phyloP scores from a whole-genome alignment of 2,888 invertebrate genomes.

The Dromius quadrimaculatus region DNA sequence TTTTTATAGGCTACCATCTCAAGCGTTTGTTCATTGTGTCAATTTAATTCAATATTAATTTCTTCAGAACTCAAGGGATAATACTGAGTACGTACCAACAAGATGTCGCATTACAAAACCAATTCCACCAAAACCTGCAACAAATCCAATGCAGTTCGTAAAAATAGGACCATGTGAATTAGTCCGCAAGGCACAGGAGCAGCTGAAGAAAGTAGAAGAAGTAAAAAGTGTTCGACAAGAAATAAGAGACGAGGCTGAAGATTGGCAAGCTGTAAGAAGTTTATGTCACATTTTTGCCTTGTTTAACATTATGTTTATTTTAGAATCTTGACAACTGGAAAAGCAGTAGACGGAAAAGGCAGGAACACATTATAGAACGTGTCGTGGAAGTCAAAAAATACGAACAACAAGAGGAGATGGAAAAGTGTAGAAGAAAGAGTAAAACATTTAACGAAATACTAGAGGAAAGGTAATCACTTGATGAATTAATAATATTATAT shows the following conservation, averaged over 20 bases:
- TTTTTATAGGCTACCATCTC: too few species aligned
- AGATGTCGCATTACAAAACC: constrained; percentile 75
- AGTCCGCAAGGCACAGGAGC: constrained; percentile 86
- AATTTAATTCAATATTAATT: too few species aligned
- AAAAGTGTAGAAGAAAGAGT: constrained; percentile 80
- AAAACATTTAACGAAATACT: constrained; percentile 97
- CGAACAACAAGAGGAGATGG: constrained; percentile 82
- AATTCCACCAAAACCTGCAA: constrained; percentile 85
- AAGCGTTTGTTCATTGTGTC: too few species aligned
- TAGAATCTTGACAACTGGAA: constrained; percentile 96
- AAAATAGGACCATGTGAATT: constrained; percentile 90
- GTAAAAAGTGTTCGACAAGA: constrained; percentile 86
- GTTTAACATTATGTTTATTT: constrained; percentile 55
- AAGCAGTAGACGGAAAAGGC: constrained; percentile 90
- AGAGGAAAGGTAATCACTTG: constrained; percentile 89
- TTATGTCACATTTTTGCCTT: constrained; percentile 48
- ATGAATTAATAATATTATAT: too few species aligned
- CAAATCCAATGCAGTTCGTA: constrained; percentile 90
- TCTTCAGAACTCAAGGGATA: constrained; percentile 54
- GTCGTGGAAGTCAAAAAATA: constrained; percentile 90
- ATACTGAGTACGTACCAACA: constrained; percentile 66
- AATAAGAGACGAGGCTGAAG: constrained; percentile 85
- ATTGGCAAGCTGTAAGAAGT: constrained; percentile 93
- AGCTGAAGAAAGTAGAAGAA: constrained; percentile 86
- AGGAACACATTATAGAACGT: constrained; percentile 90